A percentile compares a stretch with the other conserved stretches of the same genome.
phyloP scores from a whole-genome alignment of 2,797 vertebrate genomes.

The Neomorphus geoffroyi region DNA sequence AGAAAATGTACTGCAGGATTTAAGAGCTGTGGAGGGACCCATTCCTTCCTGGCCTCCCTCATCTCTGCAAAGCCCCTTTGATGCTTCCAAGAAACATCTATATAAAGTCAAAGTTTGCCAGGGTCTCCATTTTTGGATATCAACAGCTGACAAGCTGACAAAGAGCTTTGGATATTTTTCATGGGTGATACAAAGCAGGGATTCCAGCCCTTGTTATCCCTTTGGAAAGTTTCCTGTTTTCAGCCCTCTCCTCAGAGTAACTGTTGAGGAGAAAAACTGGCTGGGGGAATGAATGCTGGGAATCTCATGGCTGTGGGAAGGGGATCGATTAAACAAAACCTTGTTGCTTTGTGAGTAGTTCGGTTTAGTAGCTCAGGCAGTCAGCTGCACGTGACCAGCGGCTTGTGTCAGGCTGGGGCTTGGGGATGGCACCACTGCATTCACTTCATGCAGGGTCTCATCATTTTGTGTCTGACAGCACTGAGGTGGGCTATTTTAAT shows the following conservation, averaged over 20 bases:
- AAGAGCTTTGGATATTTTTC: neutral
- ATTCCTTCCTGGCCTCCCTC: neutral
- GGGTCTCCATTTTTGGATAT: neutral
- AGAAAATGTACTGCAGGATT: neutral
- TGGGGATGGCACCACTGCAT: rapidly evolving
- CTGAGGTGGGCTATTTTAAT: rapidly evolving
- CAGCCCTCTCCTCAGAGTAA: neutral
- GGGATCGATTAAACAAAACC: neutral
- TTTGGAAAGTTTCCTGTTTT: neutral
- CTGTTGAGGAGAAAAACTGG: neutral
- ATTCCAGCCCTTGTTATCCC: neutral
- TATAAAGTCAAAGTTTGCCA: conserved; percentile 28
- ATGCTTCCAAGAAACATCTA: neutral
- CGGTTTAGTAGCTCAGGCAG: neutral
- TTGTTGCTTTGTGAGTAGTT: neutral
- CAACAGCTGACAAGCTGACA: neutral
- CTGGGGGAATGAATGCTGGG: neutral
- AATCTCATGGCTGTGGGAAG: neutral
- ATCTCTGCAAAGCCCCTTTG: conserved; percentile 1
- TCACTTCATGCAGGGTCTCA: neutral
- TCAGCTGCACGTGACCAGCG: neutral
- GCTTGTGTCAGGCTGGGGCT: neutral
- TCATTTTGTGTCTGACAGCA: neutral
- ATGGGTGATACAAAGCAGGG: neutral
- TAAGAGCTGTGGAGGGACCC: neutral